Evolutionary conservation across 1,140 invertebrate genomes (phyloP), one percentile per base, ranked within the genome.

Genomic region (Magallana gigas): DNA sequence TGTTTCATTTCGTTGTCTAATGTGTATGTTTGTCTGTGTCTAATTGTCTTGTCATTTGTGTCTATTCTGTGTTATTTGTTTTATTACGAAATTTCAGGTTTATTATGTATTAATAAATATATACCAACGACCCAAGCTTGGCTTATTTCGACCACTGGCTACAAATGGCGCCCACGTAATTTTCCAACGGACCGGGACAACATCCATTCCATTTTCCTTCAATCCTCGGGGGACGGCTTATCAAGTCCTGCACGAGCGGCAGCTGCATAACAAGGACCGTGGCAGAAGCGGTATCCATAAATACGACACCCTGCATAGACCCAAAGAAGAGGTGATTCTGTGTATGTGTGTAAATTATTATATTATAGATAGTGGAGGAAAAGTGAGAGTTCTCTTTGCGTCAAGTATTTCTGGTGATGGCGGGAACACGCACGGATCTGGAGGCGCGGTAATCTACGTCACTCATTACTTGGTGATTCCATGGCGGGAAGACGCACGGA

Each of bases 91-190:
- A 36, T 36, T 36, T 36, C 36, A 36, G 36, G 36, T 36, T 36
- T 36, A n/a, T 36, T 36, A 1, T 36, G 36, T 36, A 36, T 36
- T n/a, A 36, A 36, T 36, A 36, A 36, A 36, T 36, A 36, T 36
- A 1, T 36, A 36, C 3, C 36, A 36, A 36, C 36, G 36, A 36
- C 36, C 36, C 36, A 36, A 36, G 36, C 36, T 36, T 36, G 36
- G 36, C 36, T 36, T 36, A 1, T 1, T 36, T 36, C 8, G 23
- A 71, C 64, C 64, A 71, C 64, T 23, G 64, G 23, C 18, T 71
- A 29, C 64, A 71, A 71, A 71, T 29, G 64, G 64, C 64, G 64
- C 64, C 64, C 64, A 71, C 64, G 64, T 29, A 71, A 71, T 23
- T 71, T 23, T 6, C 0, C 9, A 3, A 71, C 36, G 36, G 29